Percentiles rank a stretch among this genome's conserved stretches.
phyloP scores from a whole-genome alignment of 2,888 invertebrate species.

The Conomelus anceps region DNA sequence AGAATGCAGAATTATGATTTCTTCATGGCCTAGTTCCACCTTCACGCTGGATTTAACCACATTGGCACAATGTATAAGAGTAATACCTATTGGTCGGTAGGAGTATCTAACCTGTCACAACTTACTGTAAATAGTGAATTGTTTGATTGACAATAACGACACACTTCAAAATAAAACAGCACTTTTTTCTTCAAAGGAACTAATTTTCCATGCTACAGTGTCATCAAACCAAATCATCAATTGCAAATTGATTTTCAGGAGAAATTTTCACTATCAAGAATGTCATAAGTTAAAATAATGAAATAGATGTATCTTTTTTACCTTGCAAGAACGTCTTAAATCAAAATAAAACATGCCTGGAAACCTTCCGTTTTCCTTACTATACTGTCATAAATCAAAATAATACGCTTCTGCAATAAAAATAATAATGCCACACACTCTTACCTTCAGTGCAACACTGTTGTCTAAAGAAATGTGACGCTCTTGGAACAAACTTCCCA shows the following conservation, averaged over 20 bases:
- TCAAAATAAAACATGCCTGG: no score
- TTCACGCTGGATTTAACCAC: background rate
- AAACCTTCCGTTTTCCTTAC: no score
- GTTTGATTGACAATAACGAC: background rate
- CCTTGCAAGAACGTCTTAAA: background rate
- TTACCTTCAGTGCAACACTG: no score
- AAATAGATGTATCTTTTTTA: background rate
- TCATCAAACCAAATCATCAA: background rate
- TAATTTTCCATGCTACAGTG: background rate
- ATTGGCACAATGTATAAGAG: background rate
- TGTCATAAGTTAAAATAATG: background rate
- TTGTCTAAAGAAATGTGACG: no score
- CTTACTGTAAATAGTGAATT: background rate
- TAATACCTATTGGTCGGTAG: background rate
- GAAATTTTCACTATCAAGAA: background rate
- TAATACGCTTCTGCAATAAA: no score
- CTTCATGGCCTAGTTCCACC: background rate
- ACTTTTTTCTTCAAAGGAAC: background rate
- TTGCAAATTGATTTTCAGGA: background rate
- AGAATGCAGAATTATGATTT: background rate
- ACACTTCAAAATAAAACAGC: background rate
- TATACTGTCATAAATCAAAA: no score
- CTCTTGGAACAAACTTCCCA: no score
- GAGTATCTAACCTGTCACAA: background rate
- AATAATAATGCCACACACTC: no score